These are phyloP conservation scores for Dysidea cf. avara DNA, from an alignment of 37 sponge, comb jelly and placozoan genomes.

Conservation along the genomic window DNA sequence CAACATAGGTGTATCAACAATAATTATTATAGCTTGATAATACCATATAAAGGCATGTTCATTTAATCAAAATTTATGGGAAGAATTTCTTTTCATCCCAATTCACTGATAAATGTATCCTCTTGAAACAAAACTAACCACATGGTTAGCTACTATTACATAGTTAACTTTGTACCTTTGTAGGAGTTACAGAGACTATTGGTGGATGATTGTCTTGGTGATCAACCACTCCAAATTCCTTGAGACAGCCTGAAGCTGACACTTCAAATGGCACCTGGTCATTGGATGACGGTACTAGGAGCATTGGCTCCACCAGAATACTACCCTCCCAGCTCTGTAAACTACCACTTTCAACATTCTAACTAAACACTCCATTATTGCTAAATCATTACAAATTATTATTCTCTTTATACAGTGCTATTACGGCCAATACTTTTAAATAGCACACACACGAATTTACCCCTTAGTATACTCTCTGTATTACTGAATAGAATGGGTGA, in stretches of 20 bases:
- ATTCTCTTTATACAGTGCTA: conserved; percentile 49
- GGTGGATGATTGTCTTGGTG: conserved; percentile 15
- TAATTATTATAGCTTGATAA: too few species aligned
- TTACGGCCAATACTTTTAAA: conserved; percentile 40
- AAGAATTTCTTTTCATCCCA: too few species aligned
- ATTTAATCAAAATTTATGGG: too few species aligned
- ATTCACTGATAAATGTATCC: too few species aligned
- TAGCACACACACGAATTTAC: conserved; percentile 63
- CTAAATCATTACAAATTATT: conserved; percentile 31
- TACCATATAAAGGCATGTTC: too few species aligned
- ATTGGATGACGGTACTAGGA: conserved; percentile 51
- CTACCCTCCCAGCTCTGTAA: conserved; percentile 46
- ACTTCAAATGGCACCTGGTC: conserved; percentile 18
- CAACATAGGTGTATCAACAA: too few species aligned
- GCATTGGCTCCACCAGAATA: conserved; percentile 26
- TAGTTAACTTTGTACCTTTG: too few species aligned
- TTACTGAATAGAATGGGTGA: conserved; percentile 16
- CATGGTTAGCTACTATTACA: too few species aligned
- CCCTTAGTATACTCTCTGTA: conserved; percentile 73
- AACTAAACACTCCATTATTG: too few species aligned
- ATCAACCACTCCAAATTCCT: conserved; percentile 31
- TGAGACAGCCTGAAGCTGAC: conserved; percentile 39
- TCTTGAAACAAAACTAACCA: not conserved
- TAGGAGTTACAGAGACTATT: conserved; percentile 38
- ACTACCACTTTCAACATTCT: too few species aligned